phyloP scores from a whole-genome alignment of 2,797 vertebrate species.

The Coccyzus lansbergi region DNA sequence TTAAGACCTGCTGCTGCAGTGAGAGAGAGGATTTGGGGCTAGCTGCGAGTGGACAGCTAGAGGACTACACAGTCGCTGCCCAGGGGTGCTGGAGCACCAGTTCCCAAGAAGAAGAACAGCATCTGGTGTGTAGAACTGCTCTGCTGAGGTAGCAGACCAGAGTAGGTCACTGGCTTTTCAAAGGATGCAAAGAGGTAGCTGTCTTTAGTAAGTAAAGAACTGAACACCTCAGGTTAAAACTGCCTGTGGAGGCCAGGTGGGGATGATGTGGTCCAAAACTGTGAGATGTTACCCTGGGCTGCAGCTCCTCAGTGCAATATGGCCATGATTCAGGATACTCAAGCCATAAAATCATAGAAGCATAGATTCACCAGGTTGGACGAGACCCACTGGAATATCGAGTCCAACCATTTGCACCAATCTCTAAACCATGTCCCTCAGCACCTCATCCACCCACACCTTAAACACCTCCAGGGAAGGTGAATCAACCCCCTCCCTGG shows the following conservation, averaged over 20 bases:
- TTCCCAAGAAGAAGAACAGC: not conserved
- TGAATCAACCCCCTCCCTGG: no score
- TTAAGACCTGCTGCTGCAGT: not conserved
- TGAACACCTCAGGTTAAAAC: not conserved
- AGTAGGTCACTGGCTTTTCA: not conserved
- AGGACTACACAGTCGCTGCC: not conserved
- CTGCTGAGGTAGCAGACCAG: not conserved
- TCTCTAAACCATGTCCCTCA: no score
- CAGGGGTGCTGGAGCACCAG: not conserved
- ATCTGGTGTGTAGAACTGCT: not conserved
- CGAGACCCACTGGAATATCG: no score
- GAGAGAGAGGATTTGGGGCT: not conserved
- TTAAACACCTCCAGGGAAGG: no score
- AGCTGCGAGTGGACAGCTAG: not conserved
- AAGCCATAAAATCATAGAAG: no score
- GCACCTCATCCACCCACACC: no score
- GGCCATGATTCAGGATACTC: not conserved
- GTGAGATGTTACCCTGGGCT: not conserved
- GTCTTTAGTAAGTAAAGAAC: not conserved
- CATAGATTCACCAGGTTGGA: no score
- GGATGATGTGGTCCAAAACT: not conserved
- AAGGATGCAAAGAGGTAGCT: not conserved
- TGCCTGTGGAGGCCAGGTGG: not conserved
- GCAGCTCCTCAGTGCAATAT: not conserved
- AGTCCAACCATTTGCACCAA: no score